These are phyloP conservation scores for Morpho helenor DNA, from an alignment of 2,888 invertebrate genomes.

Conservation along the genomic window DNA sequence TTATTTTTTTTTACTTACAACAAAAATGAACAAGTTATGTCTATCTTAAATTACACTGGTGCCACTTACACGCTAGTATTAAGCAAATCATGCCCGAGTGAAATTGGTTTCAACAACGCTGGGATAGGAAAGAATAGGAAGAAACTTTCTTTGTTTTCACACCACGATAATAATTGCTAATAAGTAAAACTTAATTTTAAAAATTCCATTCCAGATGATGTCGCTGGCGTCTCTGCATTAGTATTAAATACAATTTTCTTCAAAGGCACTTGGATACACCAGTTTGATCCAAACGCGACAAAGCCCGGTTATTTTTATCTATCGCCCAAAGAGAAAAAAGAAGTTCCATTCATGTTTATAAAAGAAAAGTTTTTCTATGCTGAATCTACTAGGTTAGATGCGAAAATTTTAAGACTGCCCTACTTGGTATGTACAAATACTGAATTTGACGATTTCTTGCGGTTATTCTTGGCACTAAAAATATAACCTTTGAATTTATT, in stretches of 20 bases:
- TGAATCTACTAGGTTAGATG: slow-evolving; percentile 81
- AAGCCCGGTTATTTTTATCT: slow-evolving; percentile 80
- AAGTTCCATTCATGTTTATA: slow-evolving; percentile 84
- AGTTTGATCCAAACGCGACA: slow-evolving; percentile 82
- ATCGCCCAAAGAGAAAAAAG: slow-evolving; percentile 58
- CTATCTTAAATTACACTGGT: too few relatives aligned
- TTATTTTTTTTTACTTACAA: too few relatives aligned
- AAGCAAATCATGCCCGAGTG: too few relatives aligned
- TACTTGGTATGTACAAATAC: slow-evolving; percentile 77
- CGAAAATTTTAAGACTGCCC: slow-evolving; percentile 85
- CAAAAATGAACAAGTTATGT: too few relatives aligned
- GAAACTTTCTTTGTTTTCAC: too few relatives aligned
- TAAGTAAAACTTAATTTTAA: background rate
- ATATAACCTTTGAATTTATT: background rate
- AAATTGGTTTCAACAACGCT: too few relatives aligned
- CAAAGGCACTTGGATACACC: slow-evolving; percentile 87
- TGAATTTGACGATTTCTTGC: background rate
- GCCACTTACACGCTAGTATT: too few relatives aligned
- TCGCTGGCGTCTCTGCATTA: slow-evolving; percentile 81
- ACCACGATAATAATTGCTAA: too few relatives aligned
- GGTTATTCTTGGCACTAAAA: background rate
- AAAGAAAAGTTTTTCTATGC: slow-evolving; percentile 82
- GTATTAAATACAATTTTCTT: slow-evolving; percentile 89
- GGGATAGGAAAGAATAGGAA: too few relatives aligned
- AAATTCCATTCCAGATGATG: slow-evolving; percentile 63